phyloP scores from a whole-genome alignment of 30 jellyfish, hydroid and myxozoan genomes.

The Turritopsis dohrnii region DNA sequence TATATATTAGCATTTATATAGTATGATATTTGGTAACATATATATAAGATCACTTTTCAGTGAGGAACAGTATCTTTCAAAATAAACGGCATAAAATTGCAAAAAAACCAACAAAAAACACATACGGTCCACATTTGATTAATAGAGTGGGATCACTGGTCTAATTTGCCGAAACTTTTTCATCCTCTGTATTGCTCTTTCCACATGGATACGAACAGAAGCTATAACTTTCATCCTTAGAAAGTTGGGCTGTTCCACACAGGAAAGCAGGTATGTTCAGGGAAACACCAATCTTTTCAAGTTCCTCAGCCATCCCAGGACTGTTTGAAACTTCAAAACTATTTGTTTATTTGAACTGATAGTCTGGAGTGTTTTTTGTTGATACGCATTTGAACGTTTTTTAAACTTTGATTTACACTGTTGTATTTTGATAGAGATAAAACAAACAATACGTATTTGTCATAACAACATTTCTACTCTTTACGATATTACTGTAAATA shows the following conservation, averaged over 20 bases:
- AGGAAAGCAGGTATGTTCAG: background rate
- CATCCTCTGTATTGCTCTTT: background rate
- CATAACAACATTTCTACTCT: no score
- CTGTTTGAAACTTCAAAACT: no score
- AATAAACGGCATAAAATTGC: background rate
- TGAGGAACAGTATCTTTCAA: background rate
- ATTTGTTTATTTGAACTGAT: no score
- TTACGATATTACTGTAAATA: no score
- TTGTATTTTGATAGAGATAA: no score
- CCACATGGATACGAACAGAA: background rate
- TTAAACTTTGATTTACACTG: no score
- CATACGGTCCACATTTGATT: slow-evolving; percentile 18
- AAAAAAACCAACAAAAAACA: background rate
- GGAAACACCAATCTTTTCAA: background rate
- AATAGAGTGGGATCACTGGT: slow-evolving; percentile 10
- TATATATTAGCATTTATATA: no score
- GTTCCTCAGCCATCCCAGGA: background rate
- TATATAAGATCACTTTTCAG: background rate
- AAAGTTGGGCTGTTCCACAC: background rate
- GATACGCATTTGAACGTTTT: no score
- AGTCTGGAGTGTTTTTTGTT: no score
- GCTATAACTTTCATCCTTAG: background rate
- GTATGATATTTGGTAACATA: background rate
- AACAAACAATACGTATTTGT: no score
- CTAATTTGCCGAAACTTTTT: background rate